Conservation (phyloP, 2,888 invertebrate genomes). For the Bimastos eiseni region DNA sequence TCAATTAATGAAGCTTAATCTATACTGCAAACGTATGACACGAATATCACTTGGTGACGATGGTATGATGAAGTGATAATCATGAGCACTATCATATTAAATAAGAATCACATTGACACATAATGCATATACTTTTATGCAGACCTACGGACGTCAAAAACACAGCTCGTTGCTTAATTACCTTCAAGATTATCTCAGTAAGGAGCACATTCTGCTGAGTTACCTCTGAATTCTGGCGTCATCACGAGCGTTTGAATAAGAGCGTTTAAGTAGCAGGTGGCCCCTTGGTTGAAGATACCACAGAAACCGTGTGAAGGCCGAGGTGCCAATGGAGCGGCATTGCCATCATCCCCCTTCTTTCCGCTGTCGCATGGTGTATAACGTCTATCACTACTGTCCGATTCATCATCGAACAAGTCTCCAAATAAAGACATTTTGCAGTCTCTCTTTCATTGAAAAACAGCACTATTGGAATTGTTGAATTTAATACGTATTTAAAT, state of each 20-base stretch:
- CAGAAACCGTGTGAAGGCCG: slow-evolving; percentile 38
- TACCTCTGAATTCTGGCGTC: slow-evolving; percentile 63
- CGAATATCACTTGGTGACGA: too few species aligned
- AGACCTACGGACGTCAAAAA: neutral
- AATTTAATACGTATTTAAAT: neutral
- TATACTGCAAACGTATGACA: too few species aligned
- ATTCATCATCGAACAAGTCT: slow-evolving; percentile 23
- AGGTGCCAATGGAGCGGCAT: slow-evolving; percentile 20
- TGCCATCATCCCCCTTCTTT: neutral
- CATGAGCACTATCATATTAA: neutral
- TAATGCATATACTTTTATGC: neutral
- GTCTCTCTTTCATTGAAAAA: neutral
- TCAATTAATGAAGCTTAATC: too few species aligned
- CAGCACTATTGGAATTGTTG: neutral
- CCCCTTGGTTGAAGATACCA: slow-evolving; percentile 62
- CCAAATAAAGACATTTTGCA: slow-evolving; percentile 19
- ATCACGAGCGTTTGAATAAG: slow-evolving; percentile 61
- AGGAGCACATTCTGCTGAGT: slow-evolving; percentile 4
- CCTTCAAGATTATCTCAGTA: neutral
- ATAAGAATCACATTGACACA: neutral
- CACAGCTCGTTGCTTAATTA: neutral
- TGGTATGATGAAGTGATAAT: too few species aligned
- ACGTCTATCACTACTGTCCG: neutral
- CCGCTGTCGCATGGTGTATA: neutral
- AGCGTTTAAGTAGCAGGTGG: slow-evolving; percentile 63